Conservation (phyloP, 92 coral and sea anemone genomes). For the Diadumene lineata region DNA sequence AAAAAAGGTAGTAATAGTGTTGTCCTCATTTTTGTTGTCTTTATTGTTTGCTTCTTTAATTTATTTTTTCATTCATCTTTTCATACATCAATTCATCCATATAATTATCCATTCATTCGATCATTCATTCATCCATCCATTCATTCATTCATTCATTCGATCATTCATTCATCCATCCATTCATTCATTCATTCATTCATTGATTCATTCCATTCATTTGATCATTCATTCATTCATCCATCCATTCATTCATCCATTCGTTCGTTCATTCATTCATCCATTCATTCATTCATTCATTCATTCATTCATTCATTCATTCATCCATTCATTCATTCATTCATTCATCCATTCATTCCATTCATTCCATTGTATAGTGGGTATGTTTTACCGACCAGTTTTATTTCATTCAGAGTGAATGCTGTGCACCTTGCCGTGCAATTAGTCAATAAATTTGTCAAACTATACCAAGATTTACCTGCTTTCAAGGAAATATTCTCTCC, state of each 20-base stretch:
- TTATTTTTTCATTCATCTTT: neutral
- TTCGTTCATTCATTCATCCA: neutral
- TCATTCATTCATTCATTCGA: neutral
- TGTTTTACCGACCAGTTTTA: neutral
- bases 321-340: neutral
- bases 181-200: neutral
- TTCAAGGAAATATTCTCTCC: constrained; percentile 74
- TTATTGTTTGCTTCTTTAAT: neutral
- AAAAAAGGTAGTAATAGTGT: constrained; percentile 20
- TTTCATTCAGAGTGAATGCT: constrained; percentile 60
- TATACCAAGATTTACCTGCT: constrained; percentile 75
- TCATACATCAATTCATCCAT: neutral
- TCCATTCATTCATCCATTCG: neutral
- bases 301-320: neutral
- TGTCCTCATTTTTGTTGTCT: neutral
- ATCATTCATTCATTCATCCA: neutral
- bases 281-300: neutral
- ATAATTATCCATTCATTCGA: neutral
- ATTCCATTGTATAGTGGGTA: neutral
- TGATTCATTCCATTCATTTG: neutral
- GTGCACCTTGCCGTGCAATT: constrained; percentile 62
- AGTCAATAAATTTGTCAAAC: constrained; percentile 51
- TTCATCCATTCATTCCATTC: neutral
- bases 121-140: neutral
- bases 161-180: constrained; percentile 1